A percentile compares a stretch with the other conserved stretches of the same genome.
These are phyloP conservation scores for Etia nguti DNA, from an alignment of 2,113 vertebrate species.

Conservation along the genomic window DNA sequence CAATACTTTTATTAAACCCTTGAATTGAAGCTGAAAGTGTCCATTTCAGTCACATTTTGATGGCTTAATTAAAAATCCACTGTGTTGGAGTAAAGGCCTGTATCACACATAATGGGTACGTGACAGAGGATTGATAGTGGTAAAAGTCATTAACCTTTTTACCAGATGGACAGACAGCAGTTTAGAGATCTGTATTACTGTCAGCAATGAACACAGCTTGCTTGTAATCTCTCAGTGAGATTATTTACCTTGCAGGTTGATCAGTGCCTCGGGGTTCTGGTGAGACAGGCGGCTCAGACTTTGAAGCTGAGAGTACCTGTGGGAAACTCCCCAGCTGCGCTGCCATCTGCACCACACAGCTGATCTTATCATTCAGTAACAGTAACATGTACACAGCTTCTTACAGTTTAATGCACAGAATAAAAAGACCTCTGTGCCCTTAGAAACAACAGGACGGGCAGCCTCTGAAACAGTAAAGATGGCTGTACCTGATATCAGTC, in stretches of 20 bases:
- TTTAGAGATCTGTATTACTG: not conserved
- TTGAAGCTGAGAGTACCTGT: constrained; percentile 88
- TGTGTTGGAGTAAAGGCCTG: not conserved
- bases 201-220: not conserved
- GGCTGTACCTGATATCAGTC: constrained; percentile 84
- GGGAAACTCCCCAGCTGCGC: constrained; percentile 91
- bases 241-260: constrained; percentile 81
- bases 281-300: constrained; percentile 86
- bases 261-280: constrained; percentile 81
- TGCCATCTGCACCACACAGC: constrained; percentile 82
- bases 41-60: not conserved
- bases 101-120: not conserved
- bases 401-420: not conserved
- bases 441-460: not conserved
- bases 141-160: not conserved
- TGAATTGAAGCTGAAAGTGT: not conserved
- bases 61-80: not conserved
- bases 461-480: not conserved
- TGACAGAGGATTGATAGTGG: not conserved
- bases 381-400: not conserved
- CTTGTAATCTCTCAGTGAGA: not conserved
- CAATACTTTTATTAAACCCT: not conserved
- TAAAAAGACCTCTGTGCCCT: not conserved
- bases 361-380: not conserved
- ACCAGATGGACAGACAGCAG: not conserved